Conservation (phyloP, 2,888 invertebrate species). For the Mythimna albipuncta region DNA sequence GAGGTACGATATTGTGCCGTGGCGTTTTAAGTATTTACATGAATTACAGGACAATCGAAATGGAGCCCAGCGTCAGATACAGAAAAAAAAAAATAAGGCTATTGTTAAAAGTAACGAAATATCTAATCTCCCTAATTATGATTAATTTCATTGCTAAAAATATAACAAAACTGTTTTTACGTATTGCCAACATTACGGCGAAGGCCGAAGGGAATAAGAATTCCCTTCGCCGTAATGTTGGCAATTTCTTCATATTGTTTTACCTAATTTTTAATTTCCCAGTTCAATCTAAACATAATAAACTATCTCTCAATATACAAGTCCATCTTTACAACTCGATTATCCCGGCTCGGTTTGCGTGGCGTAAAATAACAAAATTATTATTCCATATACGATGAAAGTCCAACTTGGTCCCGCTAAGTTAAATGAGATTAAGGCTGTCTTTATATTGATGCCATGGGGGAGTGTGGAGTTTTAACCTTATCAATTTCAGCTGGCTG, state of each 20-base stretch:
- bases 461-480: slow-evolving; percentile 35
- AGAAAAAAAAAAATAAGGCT: no score
- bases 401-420: slow-evolving; percentile 24
- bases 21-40: no score
- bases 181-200: no score
- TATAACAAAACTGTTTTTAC: no score
- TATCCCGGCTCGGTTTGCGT: slow-evolving; percentile 7
- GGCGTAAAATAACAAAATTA: slow-evolving; percentile 34
- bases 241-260: neutral
- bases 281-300: neutral
- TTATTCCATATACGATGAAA: slow-evolving; percentile 41
- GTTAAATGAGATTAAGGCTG: slow-evolving; percentile 38
- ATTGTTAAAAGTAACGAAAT: no score
- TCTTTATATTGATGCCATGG: slow-evolving; percentile 8
- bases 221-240: no score
- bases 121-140: no score
- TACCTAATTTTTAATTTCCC: slow-evolving; percentile 4
- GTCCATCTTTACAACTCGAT: slow-evolving; percentile 3
- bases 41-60: no score
- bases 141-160: no score
- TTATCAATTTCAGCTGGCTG: slow-evolving; percentile 21
- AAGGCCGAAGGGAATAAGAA: no score
- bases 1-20: no score
- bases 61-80: no score
- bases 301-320: neutral